A percentile compares a stretch with the other conserved stretches of the same genome.
These are phyloP conservation scores for Vanessa cardui DNA, from an alignment of 2,888 invertebrate species.

Conservation along the genomic window DNA sequence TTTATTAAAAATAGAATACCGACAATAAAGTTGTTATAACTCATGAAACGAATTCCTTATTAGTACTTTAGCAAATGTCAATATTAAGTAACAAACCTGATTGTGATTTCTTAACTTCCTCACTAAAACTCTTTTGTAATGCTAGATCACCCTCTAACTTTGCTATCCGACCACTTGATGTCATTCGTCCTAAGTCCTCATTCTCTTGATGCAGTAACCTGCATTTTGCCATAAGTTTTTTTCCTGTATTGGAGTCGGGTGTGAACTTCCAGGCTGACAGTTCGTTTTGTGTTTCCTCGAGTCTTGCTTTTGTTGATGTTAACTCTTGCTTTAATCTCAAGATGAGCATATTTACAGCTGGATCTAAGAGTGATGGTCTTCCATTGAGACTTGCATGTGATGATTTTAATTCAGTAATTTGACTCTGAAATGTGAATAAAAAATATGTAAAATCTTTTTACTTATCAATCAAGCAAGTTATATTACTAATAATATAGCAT, in stretches of 20 bases:
- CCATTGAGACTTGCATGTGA: conserved; percentile 93
- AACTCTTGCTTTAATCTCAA: conserved; percentile 95
- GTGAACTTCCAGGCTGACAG: conserved; percentile 99
- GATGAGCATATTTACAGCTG: conserved; percentile 96
- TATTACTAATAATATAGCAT: too few relatives aligned
- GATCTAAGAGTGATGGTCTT: conserved; percentile 89
- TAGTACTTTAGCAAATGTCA: not conserved
- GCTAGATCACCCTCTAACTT: conserved; percentile 98
- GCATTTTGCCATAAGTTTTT: conserved; percentile 98
- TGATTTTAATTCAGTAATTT: conserved; percentile 96
- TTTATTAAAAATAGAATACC: too few relatives aligned
- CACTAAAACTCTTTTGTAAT: conserved; percentile 96
- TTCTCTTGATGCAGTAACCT: conserved; percentile 97
- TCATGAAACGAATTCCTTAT: too few relatives aligned
- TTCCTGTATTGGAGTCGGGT: conserved; percentile 99
- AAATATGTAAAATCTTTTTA: not conserved
- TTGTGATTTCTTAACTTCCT: conserved; percentile 98
- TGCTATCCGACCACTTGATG: conserved; percentile 96
- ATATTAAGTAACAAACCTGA: conserved; percentile 85
- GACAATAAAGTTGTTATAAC: too few relatives aligned
- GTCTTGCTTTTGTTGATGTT: conserved; percentile 92
- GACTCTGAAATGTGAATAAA: conserved; percentile 84
- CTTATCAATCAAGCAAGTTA: not conserved
- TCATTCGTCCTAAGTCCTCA: conserved; percentile 97
- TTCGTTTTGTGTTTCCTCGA: conserved; percentile 99